Percentiles rank a stretch among this genome's conserved stretches.
These are phyloP conservation scores for Chanos chanos DNA, from an alignment of 2,797 vertebrate species.

Conservation along the genomic window DNA sequence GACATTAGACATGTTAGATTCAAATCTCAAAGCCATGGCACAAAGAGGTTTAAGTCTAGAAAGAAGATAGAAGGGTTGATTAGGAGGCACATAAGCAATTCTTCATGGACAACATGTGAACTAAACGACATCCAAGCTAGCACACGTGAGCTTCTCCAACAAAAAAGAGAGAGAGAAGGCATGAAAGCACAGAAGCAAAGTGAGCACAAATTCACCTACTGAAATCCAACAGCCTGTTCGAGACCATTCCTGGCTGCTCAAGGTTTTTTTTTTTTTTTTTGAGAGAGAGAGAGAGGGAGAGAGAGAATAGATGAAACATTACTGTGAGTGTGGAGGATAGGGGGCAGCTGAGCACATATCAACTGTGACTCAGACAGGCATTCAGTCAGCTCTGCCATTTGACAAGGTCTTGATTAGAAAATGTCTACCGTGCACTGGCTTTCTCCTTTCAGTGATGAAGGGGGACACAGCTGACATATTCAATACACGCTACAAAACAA, in stretches of 20 bases:
- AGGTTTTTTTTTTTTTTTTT: conserved; percentile 3
- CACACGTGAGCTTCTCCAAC: background rate
- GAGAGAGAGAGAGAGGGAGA: too few species aligned
- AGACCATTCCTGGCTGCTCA: background rate
- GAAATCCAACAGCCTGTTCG: background rate
- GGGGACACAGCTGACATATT: background rate
- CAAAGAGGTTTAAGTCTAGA: background rate
- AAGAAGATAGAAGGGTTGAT: conserved; percentile 4
- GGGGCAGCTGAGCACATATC: too few species aligned
- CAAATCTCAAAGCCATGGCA: background rate
- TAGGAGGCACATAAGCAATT: conserved; percentile 1
- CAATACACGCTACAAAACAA: background rate
- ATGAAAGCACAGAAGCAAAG: conserved; percentile 17
- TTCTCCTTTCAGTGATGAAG: background rate
- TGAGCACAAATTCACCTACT: conserved; percentile 2
- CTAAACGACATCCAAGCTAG: conserved; percentile 11
- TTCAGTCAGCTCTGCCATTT: conserved; percentile 1
- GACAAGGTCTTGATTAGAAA: background rate
- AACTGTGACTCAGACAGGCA: background rate
- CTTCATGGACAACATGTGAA: conserved; percentile 11
- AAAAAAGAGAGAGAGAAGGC: conserved; percentile 3
- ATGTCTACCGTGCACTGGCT: background rate
- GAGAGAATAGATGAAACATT: conserved; percentile 9
- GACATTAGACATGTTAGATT: background rate
- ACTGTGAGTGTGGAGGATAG: conserved; percentile 1